A percentile compares a stretch with the other conserved stretches of the same genome.
phyloP scores from a whole-genome alignment of 1,140 invertebrate species.

The Anastatus disparis region DNA sequence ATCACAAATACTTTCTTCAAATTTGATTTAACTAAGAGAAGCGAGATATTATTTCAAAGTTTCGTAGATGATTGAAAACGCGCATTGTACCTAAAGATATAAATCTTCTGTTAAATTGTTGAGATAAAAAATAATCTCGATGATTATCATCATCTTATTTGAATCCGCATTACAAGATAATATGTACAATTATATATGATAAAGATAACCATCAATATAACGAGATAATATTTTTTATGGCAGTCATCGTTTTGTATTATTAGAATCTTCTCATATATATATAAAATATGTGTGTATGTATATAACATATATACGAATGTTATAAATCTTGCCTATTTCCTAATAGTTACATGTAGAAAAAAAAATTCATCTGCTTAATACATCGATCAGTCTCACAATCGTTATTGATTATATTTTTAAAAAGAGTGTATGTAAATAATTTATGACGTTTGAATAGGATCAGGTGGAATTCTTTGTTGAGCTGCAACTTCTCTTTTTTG shows the following conservation, averaged over 20 bases:
- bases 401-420: conserved; percentile 48
- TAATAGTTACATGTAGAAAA: conserved; percentile 61
- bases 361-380: conserved; percentile 62
- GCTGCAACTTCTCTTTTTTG: conserved; percentile 36
- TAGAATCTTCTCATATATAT: conserved; percentile 50
- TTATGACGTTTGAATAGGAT: conserved; percentile 32
- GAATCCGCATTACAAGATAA: conserved; percentile 32
- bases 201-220: conserved; percentile 58
- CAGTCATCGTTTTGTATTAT: conserved; percentile 56
- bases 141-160: conserved; percentile 45
- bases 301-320: conserved; percentile 47
- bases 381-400: conserved; percentile 66
- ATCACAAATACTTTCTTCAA: neutral
- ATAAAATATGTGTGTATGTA: conserved; percentile 32
- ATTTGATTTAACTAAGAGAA: conserved; percentile 8
- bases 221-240: conserved; percentile 61
- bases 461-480: conserved; percentile 31
- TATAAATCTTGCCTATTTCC: conserved; percentile 53
- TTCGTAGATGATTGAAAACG: neutral
- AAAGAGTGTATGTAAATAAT: conserved; percentile 42
- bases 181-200: conserved; percentile 53
- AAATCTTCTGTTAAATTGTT: conserved; percentile 25
- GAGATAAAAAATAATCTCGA: conserved; percentile 33
- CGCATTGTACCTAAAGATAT: conserved; percentile 18
- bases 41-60: conserved; percentile 6